These are phyloP conservation scores for Propithecus deckenii DNA, from an alignment of 2,797 vertebrate genomes.

Conservation along the genomic window DNA sequence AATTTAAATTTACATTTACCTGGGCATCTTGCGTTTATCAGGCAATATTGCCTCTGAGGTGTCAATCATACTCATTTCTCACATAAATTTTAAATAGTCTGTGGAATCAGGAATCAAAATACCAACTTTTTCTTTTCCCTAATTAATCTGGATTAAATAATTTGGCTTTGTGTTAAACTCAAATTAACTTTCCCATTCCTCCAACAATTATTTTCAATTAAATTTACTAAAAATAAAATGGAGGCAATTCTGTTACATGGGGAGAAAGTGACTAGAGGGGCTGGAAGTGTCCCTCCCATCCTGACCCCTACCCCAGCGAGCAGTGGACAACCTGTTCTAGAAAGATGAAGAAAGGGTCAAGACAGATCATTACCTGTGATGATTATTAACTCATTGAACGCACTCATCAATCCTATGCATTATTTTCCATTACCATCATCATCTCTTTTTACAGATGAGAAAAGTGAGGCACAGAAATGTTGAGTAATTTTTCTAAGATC, in stretches of 20 bases:
- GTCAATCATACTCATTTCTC: not conserved
- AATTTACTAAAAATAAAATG: not conserved
- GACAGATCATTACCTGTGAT: not conserved
- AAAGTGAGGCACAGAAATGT: not conserved
- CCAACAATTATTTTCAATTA: not conserved
- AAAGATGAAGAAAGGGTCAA: not conserved
- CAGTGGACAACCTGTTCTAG: not conserved
- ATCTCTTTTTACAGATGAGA: not conserved
- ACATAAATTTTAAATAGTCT: not conserved
- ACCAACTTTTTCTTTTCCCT: not conserved
- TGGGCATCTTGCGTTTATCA: not conserved
- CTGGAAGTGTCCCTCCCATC: not conserved
- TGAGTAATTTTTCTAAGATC: not conserved
- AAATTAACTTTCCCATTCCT: conserved; percentile 10
- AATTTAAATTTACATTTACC: not conserved
- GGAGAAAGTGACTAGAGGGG: not conserved
- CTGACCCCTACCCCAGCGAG: not conserved
- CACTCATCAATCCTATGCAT: not conserved
- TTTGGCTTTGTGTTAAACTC: conserved; percentile 11
- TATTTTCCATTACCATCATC: not conserved
- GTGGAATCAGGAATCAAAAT: not conserved
- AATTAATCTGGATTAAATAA: conserved; percentile 7
- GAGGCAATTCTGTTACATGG: not conserved
- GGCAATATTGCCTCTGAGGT: not conserved
- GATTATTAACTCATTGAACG: not conserved